Conservation (phyloP, 2,113 vertebrate genomes). For the Mystacornis crossleyi region DNA sequence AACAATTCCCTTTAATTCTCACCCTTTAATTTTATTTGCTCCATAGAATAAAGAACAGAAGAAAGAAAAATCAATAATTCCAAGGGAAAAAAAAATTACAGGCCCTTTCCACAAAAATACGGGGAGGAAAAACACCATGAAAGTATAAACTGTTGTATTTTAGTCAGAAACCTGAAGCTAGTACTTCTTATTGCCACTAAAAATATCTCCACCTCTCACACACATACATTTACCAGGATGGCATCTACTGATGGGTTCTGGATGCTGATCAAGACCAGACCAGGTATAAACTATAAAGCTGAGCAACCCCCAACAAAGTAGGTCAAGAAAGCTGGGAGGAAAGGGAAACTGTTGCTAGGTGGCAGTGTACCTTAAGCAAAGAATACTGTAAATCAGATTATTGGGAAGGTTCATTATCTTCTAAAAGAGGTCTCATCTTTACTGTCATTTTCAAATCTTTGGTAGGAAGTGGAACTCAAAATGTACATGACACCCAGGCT, state of each 20-base stretch:
- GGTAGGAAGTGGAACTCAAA: neutral
- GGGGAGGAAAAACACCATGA: neutral
- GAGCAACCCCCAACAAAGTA: constrained; percentile 20
- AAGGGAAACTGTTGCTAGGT: constrained; percentile 66
- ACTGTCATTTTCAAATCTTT: neutral
- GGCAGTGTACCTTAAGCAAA: constrained; percentile 70
- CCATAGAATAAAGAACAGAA: neutral
- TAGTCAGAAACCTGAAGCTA: neutral
- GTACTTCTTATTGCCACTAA: neutral
- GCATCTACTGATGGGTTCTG: neutral
- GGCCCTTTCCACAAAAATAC: neutral
- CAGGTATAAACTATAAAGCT: constrained; percentile 3
- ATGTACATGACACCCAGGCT: neutral
- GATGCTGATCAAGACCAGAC: constrained; percentile 1
- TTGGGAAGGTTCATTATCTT: neutral
- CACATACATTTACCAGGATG: neutral
- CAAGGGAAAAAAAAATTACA: neutral
- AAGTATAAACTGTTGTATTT: neutral
- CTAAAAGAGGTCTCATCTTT: neutral
- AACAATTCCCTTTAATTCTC: neutral
- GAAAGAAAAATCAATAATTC: neutral
- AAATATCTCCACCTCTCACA: neutral
- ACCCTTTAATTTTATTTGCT: neutral
- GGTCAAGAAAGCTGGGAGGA: constrained; percentile 39
- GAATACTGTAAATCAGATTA: constrained; percentile 23